Evolutionary conservation across 2,797 vertebrate species (phyloP), one percentile per base, ranked within the genome.

Genomic region (Lagodon rhomboides): DNA sequence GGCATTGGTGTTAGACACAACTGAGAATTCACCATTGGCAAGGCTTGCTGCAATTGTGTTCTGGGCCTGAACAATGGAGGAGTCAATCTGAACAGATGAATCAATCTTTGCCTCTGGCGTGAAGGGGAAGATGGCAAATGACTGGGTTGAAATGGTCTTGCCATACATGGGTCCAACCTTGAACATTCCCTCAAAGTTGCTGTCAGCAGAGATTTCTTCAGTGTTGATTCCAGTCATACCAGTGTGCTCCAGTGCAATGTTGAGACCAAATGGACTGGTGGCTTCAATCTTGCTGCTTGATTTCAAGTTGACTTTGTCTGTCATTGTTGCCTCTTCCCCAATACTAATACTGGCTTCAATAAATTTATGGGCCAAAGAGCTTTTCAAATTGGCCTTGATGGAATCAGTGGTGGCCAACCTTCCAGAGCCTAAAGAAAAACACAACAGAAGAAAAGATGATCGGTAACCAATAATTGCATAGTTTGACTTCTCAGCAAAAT

Each of bases 291-390:
- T 96, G 63, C 95, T 79, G 65, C 70, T 93, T 60, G 94, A 94
- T 91, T 77, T 89, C 17, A 96, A 54, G 49, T 80, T 75, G 7
- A 95, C 66, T 71, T 77, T 91, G 56, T 95, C 91, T 7, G 71
- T 85, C 20, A 91, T 77, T 60, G 89, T 75, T 89, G 74, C 88
- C 56, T 95, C 92, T 17, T 96, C 95, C 18, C 68, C 88, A 60
- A 96, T 68, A 72, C 83, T 95, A 75, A 98, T 58, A 65, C 63
- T 95, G 77, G 95, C 96, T 77, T 96, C 90, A 87, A 99, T 70
- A 6, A 97, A 87, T 80, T 92, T 96, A 90, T 99, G 97, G 44
- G 65, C 83, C 54, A 99, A 86, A 80, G 95, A 91, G 77, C 94
- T 96, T 89, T 95, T 95, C 11, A 96, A 84, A 1, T 94, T 77